Percentiles rank a stretch among this genome's conserved stretches.
These are phyloP conservation scores for Cheirogaleus major DNA, from an alignment of 2,797 vertebrate species.

Conservation along the genomic window DNA sequence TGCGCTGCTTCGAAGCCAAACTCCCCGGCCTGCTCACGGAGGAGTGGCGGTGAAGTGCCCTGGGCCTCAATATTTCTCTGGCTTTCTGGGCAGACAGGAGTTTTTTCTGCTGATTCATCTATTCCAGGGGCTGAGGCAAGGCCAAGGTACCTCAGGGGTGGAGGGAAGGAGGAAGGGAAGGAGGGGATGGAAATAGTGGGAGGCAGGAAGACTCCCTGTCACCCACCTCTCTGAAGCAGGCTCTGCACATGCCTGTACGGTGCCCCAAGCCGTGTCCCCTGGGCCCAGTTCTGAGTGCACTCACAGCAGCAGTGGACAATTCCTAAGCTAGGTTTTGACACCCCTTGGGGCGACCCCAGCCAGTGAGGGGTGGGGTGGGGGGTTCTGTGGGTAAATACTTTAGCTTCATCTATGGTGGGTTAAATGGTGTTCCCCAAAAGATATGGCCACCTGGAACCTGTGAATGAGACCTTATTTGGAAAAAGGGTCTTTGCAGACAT, in stretches of 20 bases:
- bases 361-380: background rate
- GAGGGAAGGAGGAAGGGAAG: too few relatives aligned
- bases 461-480: background rate
- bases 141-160: background rate
- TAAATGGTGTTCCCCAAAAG: background rate
- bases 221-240: background rate
- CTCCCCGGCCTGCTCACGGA: background rate
- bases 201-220: background rate
- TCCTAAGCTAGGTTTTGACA: background rate
- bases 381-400: background rate
- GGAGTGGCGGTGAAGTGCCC: background rate
- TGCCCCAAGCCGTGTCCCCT: background rate
- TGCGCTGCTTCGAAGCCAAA: background rate
- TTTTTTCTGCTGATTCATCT: constrained; percentile 69
- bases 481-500: background rate
- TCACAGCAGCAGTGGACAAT: background rate
- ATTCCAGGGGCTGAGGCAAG: background rate
- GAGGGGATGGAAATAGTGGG: background rate
- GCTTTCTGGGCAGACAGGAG: constrained; percentile 55
- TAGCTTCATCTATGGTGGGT: background rate
- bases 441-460: background rate
- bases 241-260: background rate
- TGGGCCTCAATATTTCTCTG: constrained; percentile 31
- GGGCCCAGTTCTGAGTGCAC: background rate
- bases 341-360: background rate